Base-by-base conservation (phyloP, 2,888 invertebrate species). In the Sialis lutaria region DNA sequence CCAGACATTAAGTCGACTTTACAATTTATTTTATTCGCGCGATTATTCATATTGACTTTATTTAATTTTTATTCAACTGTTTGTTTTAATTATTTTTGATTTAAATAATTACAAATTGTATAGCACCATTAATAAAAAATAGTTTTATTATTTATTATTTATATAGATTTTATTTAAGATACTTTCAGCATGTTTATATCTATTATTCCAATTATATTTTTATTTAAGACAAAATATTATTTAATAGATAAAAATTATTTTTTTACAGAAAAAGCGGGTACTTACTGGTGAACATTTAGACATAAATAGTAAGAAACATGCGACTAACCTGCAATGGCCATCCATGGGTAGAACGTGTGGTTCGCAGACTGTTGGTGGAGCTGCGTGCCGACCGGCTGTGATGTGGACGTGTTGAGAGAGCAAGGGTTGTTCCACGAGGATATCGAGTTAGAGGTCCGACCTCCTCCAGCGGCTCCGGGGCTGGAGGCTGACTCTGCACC, bases 291-390 rank as follows among this genome's bases (percentile, higher is more conserved):
- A 22, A 22, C 22, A 39, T 8, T 39, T 39, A 39, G 31, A 47
- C 41, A 6, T 43, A 13, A 48, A 47, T 46, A 45, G 41, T 42
- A 44, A 49, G 46, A 48, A 46, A 52, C 22, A 22, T 22, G 22
- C 22, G 56, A 75, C 87, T 82, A 69, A 91, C 92, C 92, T 91
- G 91, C 91, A 76, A 92, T 91, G 72, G 91, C 91, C 92, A 92
- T 92, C 92, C 92, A 92, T 59, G 92, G 92, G 72, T 92, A 92
- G 74, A 92, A 92, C 64, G 90, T 90, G 77, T 91, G 90, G 69
- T 82, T 87, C 70, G 78, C 79, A 67, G 83, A 77, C 71, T 87
- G 86, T 70, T 90, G 90, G 69, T 89, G 88, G 56, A 88, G 82
- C 64, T 84, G 88, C 58, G 86, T 85, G 45, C 82, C 79, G 53